Percentiles rank a stretch among this genome's conserved stretches.
Evolutionary conservation across 2,797 vertebrate genomes (phyloP).

Genomic region (Sandelia bainsii): DNA sequence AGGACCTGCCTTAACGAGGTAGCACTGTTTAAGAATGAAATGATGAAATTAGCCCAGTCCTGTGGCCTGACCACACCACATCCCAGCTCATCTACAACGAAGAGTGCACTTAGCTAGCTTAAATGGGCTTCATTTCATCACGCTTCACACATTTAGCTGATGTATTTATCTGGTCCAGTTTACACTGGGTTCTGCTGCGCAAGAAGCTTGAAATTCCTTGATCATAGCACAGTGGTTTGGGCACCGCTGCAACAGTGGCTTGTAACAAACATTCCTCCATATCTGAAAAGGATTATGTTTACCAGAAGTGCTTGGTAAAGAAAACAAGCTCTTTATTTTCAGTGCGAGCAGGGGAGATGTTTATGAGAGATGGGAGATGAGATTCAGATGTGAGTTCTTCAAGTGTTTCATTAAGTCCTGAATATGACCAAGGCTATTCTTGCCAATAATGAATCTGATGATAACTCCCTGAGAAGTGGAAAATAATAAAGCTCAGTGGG

Average conservation of each 20-base stretch:
- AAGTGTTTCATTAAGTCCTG: slow-evolving; percentile 47
- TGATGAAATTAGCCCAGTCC: slow-evolving; percentile 64
- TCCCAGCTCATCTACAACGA: slow-evolving; percentile 48
- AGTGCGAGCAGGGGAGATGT: not conserved
- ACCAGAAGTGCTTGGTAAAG: not conserved
- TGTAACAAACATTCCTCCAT: not conserved
- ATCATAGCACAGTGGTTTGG: slow-evolving; percentile 1
- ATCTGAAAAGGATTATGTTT: slow-evolving; percentile 24
- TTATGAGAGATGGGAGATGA: slow-evolving; percentile 16
- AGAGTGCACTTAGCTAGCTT: slow-evolving; percentile 42
- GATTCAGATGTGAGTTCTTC: slow-evolving; percentile 33
- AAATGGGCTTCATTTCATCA: slow-evolving; percentile 45
- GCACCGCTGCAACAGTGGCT: slow-evolving; percentile 1
- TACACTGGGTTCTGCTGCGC: not conserved
- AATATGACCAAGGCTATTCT: slow-evolving; percentile 35
- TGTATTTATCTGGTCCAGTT: slow-evolving; percentile 31
- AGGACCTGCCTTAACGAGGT: slow-evolving; percentile 62
- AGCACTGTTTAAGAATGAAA: slow-evolving; percentile 62
- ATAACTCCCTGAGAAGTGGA: slow-evolving; percentile 43
- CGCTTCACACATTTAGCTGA: slow-evolving; percentile 31
- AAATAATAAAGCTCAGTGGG: slow-evolving; percentile 55
- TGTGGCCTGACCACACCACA: slow-evolving; percentile 46
- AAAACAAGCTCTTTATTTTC: slow-evolving; percentile 19
- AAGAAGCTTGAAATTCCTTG: slow-evolving; percentile 6
- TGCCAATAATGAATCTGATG: slow-evolving; percentile 42